These are phyloP conservation scores for Agriopis marginaria DNA, from an alignment of 2,888 invertebrate genomes.

Conservation along the genomic window DNA sequence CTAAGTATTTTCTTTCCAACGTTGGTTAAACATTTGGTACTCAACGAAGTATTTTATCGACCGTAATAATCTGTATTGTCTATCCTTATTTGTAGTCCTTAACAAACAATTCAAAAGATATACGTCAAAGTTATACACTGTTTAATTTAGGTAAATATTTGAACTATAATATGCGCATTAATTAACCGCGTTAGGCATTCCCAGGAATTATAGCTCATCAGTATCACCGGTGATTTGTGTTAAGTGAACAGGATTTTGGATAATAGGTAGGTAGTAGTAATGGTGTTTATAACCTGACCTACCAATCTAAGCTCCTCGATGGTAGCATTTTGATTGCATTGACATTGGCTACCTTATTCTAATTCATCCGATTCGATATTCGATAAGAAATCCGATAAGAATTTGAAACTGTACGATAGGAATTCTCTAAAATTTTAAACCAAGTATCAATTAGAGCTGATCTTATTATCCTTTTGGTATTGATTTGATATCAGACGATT, in stretches of 20 bases:
- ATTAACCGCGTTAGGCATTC: slow-evolving; percentile 31
- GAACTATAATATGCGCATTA: slow-evolving; percentile 6
- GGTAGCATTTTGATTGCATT: not conserved
- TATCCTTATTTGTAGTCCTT: slow-evolving; percentile 10
- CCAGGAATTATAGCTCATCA: slow-evolving; percentile 2
- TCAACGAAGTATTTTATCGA: not conserved
- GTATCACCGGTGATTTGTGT: not conserved
- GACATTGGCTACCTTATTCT: no score
- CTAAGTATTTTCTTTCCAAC: no score
- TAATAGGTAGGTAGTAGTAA: not conserved
- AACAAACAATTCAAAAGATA: slow-evolving; percentile 5
- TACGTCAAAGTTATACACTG: slow-evolving; percentile 12
- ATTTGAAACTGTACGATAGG: no score
- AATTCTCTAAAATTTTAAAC: no score
- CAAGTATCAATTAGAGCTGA: no score
- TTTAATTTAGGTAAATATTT: slow-evolving; percentile 31
- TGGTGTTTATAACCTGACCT: no score
- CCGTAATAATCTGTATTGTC: not conserved
- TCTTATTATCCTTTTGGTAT: no score
- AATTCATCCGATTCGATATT: no score
- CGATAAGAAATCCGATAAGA: no score
- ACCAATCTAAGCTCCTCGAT: not conserved
- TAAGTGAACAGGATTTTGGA: not conserved
- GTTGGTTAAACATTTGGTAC: not conserved
- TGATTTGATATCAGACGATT: no score